Base-by-base conservation (phyloP, 2,113 vertebrate genomes). In the Burhinus bistriatus region DNA sequence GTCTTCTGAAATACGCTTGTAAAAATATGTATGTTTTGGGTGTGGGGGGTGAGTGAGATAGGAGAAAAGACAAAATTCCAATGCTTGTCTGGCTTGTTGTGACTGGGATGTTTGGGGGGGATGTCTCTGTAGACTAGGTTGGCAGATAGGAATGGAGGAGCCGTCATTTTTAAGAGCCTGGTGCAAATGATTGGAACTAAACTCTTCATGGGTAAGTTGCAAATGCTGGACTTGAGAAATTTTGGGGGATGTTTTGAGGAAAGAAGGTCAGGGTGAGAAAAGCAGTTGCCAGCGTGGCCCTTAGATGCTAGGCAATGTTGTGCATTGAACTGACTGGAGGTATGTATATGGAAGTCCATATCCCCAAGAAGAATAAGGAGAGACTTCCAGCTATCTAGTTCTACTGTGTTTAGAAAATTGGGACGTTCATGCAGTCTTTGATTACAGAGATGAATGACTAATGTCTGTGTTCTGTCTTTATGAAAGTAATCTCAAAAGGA, bases 31-130 rank as follows among this genome's bases (percentile, higher is more conserved):
- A 15, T 58, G 13, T 34, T 87, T 75, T 40, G 13, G 10, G 5
- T 20, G 5, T 14, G 22, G 3, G 4, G 6, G 5, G 6, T 71
- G 55, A 71, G 6, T 71, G 51, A 71, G 11, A 32, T 13, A 32
- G n/a, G 27, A 54, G 81, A 69, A 64, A 64, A 61, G 38, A 22
- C 23, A 51, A n/a, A 82, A 51, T 79, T 64, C 7, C 66, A 17
- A 34, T n/a, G 27, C 12, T 87, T 68, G 4, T 52, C 26, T 80
- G 26, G 40, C 7, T 11, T n/a, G 2, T 52, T 68, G 65, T 72
- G 62, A 3, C 40, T 1, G 2, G 23, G 26, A 47, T 11, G 0
- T 72, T 65, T 57, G 3, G 2, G 5, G 15, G 34, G 14, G 51
- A 9, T 57, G 21, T 79, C 17, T 82, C 9, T 34, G 12, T 54